phyloP scores from a whole-genome alignment of 2,113 vertebrate genomes.

The Penelope pileata region DNA sequence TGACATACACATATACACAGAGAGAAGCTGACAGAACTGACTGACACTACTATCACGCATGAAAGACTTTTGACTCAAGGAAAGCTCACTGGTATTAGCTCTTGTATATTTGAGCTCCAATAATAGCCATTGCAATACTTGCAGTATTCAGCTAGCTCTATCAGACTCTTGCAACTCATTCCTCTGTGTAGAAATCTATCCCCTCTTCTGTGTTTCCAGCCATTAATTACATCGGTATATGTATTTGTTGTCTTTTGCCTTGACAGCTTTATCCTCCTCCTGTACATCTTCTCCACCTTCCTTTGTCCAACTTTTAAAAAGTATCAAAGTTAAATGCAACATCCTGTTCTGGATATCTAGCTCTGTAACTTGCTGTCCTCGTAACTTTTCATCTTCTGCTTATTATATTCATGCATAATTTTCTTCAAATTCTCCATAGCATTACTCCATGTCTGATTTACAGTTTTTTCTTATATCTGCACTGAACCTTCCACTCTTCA shows the following conservation, averaged over 20 bases:
- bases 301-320: background rate
- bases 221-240: background rate
- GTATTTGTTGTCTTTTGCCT: background rate
- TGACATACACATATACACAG: background rate
- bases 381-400: background rate
- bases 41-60: background rate
- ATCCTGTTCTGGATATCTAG: background rate
- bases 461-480: background rate
- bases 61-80: background rate
- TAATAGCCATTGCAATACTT: background rate
- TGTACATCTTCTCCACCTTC: background rate
- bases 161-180: constrained; percentile 10
- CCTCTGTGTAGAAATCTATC: background rate
- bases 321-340: background rate
- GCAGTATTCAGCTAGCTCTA: background rate
- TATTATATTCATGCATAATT: background rate
- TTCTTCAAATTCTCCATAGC: background rate
- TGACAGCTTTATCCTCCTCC: background rate
- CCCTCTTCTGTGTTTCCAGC: background rate
- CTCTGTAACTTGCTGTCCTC: background rate
- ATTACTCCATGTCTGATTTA: background rate
- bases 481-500: background rate
- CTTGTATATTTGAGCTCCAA: background rate
- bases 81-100: background rate
- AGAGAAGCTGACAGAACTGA: background rate